phyloP scores from a whole-genome alignment of 1,140 invertebrate genomes.

The Drosophila sturtevanti region DNA sequence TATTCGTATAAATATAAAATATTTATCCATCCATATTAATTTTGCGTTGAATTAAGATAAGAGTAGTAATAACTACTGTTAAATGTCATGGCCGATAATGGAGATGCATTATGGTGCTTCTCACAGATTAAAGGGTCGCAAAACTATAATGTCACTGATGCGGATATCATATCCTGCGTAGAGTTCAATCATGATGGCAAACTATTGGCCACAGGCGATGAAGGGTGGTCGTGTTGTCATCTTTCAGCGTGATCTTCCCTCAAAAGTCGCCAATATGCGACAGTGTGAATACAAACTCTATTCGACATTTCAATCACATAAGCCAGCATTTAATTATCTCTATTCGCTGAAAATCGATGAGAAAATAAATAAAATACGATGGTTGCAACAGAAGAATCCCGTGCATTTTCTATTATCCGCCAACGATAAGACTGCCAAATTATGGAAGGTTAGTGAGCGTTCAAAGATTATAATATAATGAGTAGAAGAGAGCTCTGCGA shows the following conservation, averaged over 20 bases:
- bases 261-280: slow-evolving; percentile 93
- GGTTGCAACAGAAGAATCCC: slow-evolving; percentile 98
- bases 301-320: slow-evolving; percentile 99
- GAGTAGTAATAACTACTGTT: too few species aligned
- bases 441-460: slow-evolving; percentile 95
- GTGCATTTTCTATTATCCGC: slow-evolving; percentile 99
- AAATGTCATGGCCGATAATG: too few species aligned
- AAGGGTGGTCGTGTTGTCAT: slow-evolving; percentile 99
- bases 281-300: slow-evolving; percentile 99
- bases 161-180: slow-evolving; percentile 99
- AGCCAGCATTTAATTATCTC: slow-evolving; percentile 99
- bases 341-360: slow-evolving; percentile 99
- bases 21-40: too few species aligned
- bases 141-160: slow-evolving; percentile 99
- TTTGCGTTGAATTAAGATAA: too few species aligned
- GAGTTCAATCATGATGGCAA: slow-evolving; percentile 99
- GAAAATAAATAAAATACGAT: slow-evolving; percentile 99
- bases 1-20: too few species aligned
- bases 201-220: slow-evolving; percentile 98
- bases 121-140: slow-evolving; percentile 99
- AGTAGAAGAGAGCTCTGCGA: slow-evolving; percentile 94
- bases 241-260: slow-evolving; percentile 94
- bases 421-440: slow-evolving; percentile 96
- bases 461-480: slow-evolving; percentile 94
- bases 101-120: slow-evolving; percentile 99